Evolutionary conservation across 2,888 invertebrate genomes (phyloP).

Genomic region (Camponotus fellah): DNA sequence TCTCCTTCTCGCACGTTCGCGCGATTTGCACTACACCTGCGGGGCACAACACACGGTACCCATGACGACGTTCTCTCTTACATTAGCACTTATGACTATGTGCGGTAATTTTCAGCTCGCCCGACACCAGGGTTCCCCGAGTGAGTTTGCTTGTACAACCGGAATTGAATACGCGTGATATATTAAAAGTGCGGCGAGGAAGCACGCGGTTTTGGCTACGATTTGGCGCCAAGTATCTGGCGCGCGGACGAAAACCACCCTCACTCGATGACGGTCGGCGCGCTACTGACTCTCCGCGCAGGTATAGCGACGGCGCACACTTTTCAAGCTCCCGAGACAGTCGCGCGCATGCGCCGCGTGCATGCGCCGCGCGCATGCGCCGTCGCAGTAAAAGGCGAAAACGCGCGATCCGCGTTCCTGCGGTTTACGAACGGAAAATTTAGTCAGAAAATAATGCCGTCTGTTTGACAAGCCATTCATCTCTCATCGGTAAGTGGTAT

Average conservation of each 20-base stretch:
- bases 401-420: constrained; percentile 18
- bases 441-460: constrained; percentile 4
- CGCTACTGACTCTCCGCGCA: constrained; percentile 68
- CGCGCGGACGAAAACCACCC: constrained; percentile 3
- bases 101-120: background rate
- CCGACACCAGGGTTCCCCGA: background rate
- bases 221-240: constrained; percentile 29
- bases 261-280: constrained; percentile 64
- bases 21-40: constrained; percentile 74
- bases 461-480: background rate
- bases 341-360: constrained; percentile 41
- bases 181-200: background rate
- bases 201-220: background rate
- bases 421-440: constrained; percentile 6
- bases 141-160: background rate
- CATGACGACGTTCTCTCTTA: constrained; percentile 72
- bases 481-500: background rate
- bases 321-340: constrained; percentile 39
- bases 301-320: constrained; percentile 37
- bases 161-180: background rate
- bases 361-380: constrained; percentile 58
- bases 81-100: constrained; percentile 6
- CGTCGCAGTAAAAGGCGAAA: constrained; percentile 23
- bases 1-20: constrained; percentile 19
- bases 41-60: constrained; percentile 76